Conservation (phyloP, 2,797 vertebrate genomes). For the Liasis olivaceus region DNA sequence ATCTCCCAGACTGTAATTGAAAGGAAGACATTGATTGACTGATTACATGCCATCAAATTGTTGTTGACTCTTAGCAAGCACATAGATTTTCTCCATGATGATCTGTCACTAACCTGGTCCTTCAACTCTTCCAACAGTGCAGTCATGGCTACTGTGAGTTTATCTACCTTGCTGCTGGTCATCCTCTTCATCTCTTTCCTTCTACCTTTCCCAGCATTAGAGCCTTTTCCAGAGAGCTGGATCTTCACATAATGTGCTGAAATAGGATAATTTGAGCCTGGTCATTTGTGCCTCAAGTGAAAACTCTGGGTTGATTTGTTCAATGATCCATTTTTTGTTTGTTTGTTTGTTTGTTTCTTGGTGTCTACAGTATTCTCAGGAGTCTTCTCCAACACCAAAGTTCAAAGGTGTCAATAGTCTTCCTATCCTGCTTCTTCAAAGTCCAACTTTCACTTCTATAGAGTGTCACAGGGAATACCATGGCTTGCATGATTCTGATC, state of each 20-base stretch:
- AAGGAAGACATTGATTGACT: background rate
- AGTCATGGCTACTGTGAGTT: background rate
- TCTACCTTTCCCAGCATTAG: background rate
- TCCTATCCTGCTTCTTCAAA: background rate
- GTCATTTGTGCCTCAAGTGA: background rate
- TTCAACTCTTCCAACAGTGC: background rate
- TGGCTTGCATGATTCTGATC: no score
- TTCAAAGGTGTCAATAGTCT: background rate
- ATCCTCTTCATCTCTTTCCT: background rate
- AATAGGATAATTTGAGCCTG: background rate
- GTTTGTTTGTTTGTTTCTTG: background rate
- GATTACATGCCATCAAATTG: background rate
- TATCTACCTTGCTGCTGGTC: background rate
- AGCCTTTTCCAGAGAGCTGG: background rate
- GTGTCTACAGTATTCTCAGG: background rate
- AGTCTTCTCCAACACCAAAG: background rate
- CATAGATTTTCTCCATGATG: background rate
- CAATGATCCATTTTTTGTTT: background rate
- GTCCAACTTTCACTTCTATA: background rate
- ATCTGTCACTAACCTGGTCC: background rate
- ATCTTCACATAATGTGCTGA: background rate
- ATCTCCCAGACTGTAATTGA: slow-evolving; percentile 2
- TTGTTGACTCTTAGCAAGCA: background rate
- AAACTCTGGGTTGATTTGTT: background rate
- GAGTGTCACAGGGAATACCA: background rate